A percentile compares a stretch with the other conserved stretches of the same genome.
phyloP scores from a whole-genome alignment of 2,888 invertebrate species.

The Acleris sparsana region DNA sequence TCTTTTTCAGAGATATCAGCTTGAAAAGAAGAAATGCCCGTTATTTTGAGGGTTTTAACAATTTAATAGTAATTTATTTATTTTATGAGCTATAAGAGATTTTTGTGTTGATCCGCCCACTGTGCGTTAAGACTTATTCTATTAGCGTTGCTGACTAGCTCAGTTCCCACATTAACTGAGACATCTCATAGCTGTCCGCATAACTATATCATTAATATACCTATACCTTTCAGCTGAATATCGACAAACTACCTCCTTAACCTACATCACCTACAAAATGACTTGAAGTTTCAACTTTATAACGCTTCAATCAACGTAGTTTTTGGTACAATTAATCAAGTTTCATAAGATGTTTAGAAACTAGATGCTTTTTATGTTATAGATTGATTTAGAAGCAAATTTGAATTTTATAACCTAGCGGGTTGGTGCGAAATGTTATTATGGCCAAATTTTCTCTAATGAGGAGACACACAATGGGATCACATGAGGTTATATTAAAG shows the following conservation, averaged over 20 bases:
- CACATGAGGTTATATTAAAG: neutral
- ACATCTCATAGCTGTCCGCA: conserved; percentile 48
- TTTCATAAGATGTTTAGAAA: too few species aligned
- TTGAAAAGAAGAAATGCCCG: neutral
- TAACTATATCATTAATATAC: conserved; percentile 19
- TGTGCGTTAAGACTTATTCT: conserved; percentile 49
- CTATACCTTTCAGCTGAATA: neutral
- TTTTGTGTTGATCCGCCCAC: too few species aligned
- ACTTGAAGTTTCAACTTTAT: too few species aligned
- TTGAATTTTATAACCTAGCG: conserved; percentile 18
- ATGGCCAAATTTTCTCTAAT: conserved; percentile 10
- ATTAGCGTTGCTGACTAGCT: conserved; percentile 49
- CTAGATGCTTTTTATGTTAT: conserved; percentile 6
- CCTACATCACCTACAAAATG: too few species aligned
- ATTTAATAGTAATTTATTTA: too few species aligned
- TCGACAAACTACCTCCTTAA: too few species aligned
- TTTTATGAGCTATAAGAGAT: too few species aligned
- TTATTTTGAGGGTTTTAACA: too few species aligned
- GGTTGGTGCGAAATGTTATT: conserved; percentile 3
- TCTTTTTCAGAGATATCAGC: too few species aligned
- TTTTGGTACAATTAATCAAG: too few species aligned
- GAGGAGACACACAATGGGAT: neutral
- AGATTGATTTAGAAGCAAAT: conserved; percentile 11
- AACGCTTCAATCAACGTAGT: too few species aligned
- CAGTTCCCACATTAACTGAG: conserved; percentile 67